Percentiles rank a stretch among this genome's conserved stretches.
phyloP scores from a whole-genome alignment of 37 sponge, comb jelly and placozoan genomes.

The Mnemiopsis leidyi region DNA sequence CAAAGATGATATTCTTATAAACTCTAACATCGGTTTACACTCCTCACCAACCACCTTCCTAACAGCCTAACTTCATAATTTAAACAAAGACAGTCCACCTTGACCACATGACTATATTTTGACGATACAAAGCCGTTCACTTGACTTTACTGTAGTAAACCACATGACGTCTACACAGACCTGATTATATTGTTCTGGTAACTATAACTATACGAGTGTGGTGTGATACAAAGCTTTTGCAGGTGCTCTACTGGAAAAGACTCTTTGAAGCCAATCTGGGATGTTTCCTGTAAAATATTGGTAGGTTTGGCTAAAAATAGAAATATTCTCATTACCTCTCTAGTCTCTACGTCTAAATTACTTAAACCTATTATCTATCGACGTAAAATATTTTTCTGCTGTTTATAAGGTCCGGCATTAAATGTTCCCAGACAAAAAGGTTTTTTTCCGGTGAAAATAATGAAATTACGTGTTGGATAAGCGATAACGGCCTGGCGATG shows the following conservation, averaged over 20 bases:
- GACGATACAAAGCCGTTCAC: too few species aligned
- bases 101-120: too few species aligned
- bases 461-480: neutral
- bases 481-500: neutral
- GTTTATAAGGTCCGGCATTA: neutral
- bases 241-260: conserved; percentile 21
- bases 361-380: neutral
- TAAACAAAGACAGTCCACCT: too few species aligned
- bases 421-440: neutral
- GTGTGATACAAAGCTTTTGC: too few species aligned
- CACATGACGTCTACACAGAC: too few species aligned
- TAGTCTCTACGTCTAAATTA: neutral
- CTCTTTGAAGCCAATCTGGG: neutral
- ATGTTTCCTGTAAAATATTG: neutral
- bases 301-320: neutral
- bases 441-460: neutral
- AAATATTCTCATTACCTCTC: neutral
- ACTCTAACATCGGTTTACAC: too few species aligned
- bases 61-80: too few species aligned
- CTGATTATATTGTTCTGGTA: too few species aligned
- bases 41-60: too few species aligned
- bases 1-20: too few species aligned
- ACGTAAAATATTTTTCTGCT: neutral
- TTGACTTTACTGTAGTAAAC: too few species aligned
- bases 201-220: too few species aligned